phyloP scores from a whole-genome alignment of 30 jellyfish, hydroid and myxozoan species.

The Aurelia sp. region DNA sequence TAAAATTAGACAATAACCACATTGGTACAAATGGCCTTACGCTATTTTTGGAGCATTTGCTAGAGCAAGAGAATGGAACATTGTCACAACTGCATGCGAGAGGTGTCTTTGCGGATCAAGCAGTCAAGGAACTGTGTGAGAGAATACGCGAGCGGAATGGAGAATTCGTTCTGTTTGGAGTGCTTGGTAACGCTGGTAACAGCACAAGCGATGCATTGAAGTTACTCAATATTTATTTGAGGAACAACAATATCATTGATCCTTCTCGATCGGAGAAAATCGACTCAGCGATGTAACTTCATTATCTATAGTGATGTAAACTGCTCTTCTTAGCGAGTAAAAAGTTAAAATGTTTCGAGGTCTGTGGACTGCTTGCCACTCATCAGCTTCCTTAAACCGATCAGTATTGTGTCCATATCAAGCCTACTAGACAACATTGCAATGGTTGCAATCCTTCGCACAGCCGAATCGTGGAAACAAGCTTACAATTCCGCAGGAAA shows the following conservation, averaged over 20 bases:
- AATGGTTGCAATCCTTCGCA: too few relatives aligned
- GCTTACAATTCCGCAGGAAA: too few relatives aligned
- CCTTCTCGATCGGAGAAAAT: constrained; percentile 15
- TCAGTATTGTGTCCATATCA: too few relatives aligned
- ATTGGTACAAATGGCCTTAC: constrained; percentile 66
- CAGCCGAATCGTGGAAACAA: too few relatives aligned
- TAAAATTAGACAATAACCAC: constrained; percentile 60
- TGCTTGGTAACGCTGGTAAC: constrained; percentile 17
- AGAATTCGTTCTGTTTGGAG: constrained; percentile 46
- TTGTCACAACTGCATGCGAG: constrained; percentile 54
- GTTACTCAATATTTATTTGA: constrained; percentile 33
- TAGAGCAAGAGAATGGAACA: constrained; percentile 24
- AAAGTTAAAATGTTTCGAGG: too few relatives aligned
- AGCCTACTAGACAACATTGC: too few relatives aligned
- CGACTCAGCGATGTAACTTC: not conserved
- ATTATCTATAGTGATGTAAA: too few relatives aligned
- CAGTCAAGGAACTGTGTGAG: constrained; percentile 22
- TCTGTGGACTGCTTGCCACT: too few relatives aligned
- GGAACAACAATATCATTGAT: constrained; percentile 31
- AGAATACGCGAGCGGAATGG: constrained; percentile 14
- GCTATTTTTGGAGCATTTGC: constrained; percentile 24
- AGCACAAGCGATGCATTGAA: constrained; percentile 29
- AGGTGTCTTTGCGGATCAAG: constrained; percentile 65
- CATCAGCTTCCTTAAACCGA: too few relatives aligned
- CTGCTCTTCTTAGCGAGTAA: too few relatives aligned